Conservation (phyloP, 2,113 vertebrate genomes). For the Pachypanchax playfairii region DNA sequence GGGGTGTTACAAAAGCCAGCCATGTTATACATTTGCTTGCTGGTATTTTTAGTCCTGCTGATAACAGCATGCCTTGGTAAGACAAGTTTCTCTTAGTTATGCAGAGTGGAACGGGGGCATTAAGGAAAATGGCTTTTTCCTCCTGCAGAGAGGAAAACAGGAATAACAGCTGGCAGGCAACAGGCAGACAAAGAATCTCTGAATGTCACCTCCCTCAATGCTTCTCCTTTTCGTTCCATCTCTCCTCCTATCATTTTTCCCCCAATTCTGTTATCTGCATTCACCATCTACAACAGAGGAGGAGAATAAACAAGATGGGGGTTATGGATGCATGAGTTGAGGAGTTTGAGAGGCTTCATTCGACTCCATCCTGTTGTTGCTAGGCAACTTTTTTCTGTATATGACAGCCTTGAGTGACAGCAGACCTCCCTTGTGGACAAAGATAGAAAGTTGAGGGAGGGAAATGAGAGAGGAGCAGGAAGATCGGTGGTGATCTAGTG, state of each 20-base stretch:
- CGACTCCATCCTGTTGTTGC: slow-evolving; percentile 63
- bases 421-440: slow-evolving; percentile 62
- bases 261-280: slow-evolving; percentile 53
- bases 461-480: slow-evolving; percentile 25
- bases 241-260: neutral
- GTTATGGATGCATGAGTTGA: slow-evolving; percentile 49
- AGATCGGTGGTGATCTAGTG: slow-evolving; percentile 20
- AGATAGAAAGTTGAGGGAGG: slow-evolving; percentile 50
- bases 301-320: slow-evolving; percentile 29
- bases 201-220: slow-evolving; percentile 28
- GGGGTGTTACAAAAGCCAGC: slow-evolving; percentile 35
- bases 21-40: slow-evolving; percentile 43
- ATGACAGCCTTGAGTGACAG: slow-evolving; percentile 71
- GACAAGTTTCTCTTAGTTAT: slow-evolving; percentile 57
- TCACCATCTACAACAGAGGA: slow-evolving; percentile 34
- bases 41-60: slow-evolving; percentile 67
- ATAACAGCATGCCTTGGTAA: slow-evolving; percentile 47
- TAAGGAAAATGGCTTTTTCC: slow-evolving; percentile 49
- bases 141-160: slow-evolving; percentile 52
- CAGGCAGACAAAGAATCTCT: slow-evolving; percentile 53
- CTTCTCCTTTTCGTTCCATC: no score
- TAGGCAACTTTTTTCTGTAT: slow-evolving; percentile 67
- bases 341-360: slow-evolving; percentile 43
- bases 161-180: slow-evolving; percentile 66
- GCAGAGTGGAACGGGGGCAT: slow-evolving; percentile 41